Evolutionary conservation across 2,113 vertebrate species (phyloP).

Genomic region (Upupa epops): DNA sequence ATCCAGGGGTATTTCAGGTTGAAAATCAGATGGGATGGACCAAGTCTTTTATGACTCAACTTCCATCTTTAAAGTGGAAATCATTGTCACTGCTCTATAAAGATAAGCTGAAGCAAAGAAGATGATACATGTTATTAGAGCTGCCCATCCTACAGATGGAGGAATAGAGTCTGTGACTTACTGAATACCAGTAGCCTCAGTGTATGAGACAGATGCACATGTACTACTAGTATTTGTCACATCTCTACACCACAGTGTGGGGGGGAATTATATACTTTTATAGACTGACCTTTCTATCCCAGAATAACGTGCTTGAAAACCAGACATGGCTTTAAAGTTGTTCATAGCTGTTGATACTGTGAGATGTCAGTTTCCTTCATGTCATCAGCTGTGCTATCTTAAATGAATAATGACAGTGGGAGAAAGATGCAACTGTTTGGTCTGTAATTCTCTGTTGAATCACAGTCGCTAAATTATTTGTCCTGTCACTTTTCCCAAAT

Average conservation of each 20-base stretch:
- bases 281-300: not conserved
- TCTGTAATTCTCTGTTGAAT: not conserved
- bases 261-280: not conserved
- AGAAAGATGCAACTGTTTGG: not conserved
- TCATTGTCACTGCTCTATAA: not conserved
- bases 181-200: not conserved
- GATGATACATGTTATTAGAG: not conserved
- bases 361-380: conserved; percentile 4
- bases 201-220: not conserved
- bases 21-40: not conserved
- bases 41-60: not conserved
- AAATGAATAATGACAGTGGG: not conserved
- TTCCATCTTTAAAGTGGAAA: not conserved
- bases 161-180: conserved; percentile 10
- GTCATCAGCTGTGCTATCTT: not conserved
- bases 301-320: not conserved
- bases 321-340: not conserved
- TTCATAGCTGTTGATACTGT: not conserved
- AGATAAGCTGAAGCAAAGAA: not conserved
- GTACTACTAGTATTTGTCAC: not conserved
- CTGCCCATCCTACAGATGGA: not conserved
- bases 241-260: not conserved
- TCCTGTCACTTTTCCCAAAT: not conserved
- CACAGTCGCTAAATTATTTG: not conserved
- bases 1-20: not conserved